phyloP scores from a whole-genome alignment of 2,797 vertebrate species.

The Heliangelus exortis region DNA sequence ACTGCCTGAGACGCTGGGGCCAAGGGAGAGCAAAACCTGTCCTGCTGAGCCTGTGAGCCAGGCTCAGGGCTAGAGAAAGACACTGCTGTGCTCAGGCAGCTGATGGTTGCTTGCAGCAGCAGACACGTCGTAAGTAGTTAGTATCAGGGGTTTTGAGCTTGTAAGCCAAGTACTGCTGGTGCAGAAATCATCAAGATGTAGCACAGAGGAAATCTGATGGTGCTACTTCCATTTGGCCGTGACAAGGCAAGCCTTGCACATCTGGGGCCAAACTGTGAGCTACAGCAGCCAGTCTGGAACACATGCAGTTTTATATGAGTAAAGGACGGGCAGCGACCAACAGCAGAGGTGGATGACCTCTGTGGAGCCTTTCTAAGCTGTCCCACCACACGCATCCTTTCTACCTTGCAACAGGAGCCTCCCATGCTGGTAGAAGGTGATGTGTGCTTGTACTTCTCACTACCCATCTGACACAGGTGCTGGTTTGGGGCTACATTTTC shows the following conservation, averaged over 20 bases:
- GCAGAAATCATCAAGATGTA: not conserved
- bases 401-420: not conserved
- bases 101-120: not conserved
- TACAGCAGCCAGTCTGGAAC: not conserved
- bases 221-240: not conserved
- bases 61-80: not conserved
- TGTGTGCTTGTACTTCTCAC: not conserved
- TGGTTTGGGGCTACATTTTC: not conserved
- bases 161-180: not conserved
- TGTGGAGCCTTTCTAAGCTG: not conserved
- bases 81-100: not conserved
- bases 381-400: not conserved
- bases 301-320: not conserved
- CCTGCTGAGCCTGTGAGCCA: not conserved
- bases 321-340: not conserved
- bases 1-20: not conserved
- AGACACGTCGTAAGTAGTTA: not conserved
- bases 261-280: not conserved
- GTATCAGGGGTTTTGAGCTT: not conserved
- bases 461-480: not conserved
- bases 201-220: not conserved
- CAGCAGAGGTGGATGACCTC: not conserved
- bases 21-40: not conserved
- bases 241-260: not conserved
- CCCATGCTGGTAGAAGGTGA: not conserved